A percentile compares a stretch with the other conserved stretches of the same genome.
phyloP scores from a whole-genome alignment of 2,888 invertebrate genomes.

The Kryphioiulus occultus region DNA sequence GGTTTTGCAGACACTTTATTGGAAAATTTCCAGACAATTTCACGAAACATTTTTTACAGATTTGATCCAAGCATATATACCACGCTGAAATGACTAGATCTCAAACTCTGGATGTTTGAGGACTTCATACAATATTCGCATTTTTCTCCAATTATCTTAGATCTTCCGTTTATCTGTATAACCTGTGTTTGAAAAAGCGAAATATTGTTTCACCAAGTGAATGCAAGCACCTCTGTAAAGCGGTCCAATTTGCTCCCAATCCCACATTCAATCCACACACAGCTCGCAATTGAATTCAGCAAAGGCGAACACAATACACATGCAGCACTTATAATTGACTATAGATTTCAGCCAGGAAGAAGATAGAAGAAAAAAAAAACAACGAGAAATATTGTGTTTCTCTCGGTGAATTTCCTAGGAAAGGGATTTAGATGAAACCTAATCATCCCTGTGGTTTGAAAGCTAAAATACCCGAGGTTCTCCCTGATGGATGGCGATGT shows the following conservation, averaged over 20 bases:
- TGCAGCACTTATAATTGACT: conserved; percentile 14
- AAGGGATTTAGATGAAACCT: conserved; percentile 35
- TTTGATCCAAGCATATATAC: too few species aligned
- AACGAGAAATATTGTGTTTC: neutral
- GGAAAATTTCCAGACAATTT: too few species aligned
- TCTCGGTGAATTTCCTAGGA: neutral
- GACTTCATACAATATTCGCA: too few species aligned
- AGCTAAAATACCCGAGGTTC: conserved; percentile 10
- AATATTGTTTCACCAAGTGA: too few species aligned
- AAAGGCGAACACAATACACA: neutral
- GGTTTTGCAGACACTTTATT: too few species aligned
- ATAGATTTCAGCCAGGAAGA: neutral
- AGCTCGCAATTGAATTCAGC: neutral
- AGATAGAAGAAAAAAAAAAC: conserved; percentile 12
- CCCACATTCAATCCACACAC: neutral
- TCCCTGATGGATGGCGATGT: conserved; percentile 17
- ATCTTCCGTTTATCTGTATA: too few species aligned
- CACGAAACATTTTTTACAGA: too few species aligned
- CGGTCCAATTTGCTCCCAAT: neutral
- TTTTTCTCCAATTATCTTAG: too few species aligned
- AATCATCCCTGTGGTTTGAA: conserved; percentile 35
- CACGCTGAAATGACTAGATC: too few species aligned
- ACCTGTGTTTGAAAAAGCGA: too few species aligned
- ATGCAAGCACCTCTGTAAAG: neutral
- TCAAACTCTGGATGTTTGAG: too few species aligned